Conservation (phyloP, 2,113 vertebrate genomes). For the Proteles cristata region DNA sequence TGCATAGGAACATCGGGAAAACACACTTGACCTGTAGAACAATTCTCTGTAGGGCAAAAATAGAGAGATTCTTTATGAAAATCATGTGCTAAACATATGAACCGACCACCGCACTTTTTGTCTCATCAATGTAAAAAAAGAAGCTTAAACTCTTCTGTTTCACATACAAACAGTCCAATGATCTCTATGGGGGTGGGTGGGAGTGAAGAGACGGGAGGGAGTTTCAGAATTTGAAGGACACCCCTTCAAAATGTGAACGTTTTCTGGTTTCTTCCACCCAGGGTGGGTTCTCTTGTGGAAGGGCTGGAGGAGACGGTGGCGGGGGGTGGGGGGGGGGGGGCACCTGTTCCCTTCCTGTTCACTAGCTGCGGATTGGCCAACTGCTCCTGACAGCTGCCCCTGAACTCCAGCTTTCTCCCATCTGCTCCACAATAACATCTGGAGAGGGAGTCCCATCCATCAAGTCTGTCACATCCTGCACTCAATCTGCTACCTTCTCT, state of each 20-base stretch:
- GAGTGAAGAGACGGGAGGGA: conserved; percentile 12
- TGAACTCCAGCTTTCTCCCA: conserved; percentile 77
- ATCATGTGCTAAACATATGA: conserved; percentile 88
- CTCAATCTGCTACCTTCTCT: conserved; percentile 94
- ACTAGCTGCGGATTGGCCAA: conserved; percentile 80
- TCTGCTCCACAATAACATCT: conserved; percentile 72
- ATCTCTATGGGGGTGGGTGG: conserved; percentile 62
- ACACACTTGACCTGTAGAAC: conserved; percentile 88
- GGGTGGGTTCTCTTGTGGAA: conserved; percentile 43
- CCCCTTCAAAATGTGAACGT: conserved; percentile 57
- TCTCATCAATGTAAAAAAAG: conserved; percentile 86
- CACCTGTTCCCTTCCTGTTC: conserved; percentile 79
- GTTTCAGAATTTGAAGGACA: conserved; percentile 73
- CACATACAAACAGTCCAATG: conserved; percentile 82
- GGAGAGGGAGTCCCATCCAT: conserved; percentile 81
- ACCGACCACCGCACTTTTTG: conserved; percentile 86
- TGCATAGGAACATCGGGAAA: conserved; percentile 90
- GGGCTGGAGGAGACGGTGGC: conserved; percentile 52
- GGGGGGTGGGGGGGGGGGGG: background rate
- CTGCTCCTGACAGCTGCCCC: conserved; percentile 78
- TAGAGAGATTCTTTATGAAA: conserved; percentile 91
- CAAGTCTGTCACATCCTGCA: conserved; percentile 82
- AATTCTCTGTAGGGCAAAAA: conserved; percentile 91
- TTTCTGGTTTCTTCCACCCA: conserved; percentile 20
- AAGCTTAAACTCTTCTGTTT: conserved; percentile 82